phyloP scores from a whole-genome alignment of 2,888 invertebrate species.

The Chaetogeoica ovagalla region DNA sequence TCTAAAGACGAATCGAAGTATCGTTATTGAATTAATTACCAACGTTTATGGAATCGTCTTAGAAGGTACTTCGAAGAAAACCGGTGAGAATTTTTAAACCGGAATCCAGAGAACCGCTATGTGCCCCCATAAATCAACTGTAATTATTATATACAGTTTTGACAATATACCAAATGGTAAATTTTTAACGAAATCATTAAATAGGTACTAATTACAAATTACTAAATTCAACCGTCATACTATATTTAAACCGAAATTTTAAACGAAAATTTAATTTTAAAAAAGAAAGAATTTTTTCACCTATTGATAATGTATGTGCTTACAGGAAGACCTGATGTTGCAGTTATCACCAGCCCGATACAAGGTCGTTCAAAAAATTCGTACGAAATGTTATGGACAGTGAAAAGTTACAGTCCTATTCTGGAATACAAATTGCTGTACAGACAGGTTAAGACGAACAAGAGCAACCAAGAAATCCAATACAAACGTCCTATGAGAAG shows the following conservation, averaged over 20 bases:
- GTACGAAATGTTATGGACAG: conserved; percentile 71
- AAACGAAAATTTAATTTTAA: too few relatives aligned
- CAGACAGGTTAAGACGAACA: conserved; percentile 58
- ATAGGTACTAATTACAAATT: too few relatives aligned
- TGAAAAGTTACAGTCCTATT: conserved; percentile 74
- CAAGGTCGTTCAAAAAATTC: conserved; percentile 66
- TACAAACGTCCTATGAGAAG: conserved; percentile 48
- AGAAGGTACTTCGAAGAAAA: too few relatives aligned
- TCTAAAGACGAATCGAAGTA: background rate
- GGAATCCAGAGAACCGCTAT: too few relatives aligned
- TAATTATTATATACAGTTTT: too few relatives aligned
- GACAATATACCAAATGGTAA: too few relatives aligned
- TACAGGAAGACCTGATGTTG: conserved; percentile 69
- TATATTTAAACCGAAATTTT: too few relatives aligned
- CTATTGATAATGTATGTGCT: background rate
- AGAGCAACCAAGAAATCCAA: conserved; percentile 38
- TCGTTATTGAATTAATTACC: background rate
- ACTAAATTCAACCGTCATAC: too few relatives aligned
- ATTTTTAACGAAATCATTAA: too few relatives aligned
- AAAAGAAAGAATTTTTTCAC: too few relatives aligned
- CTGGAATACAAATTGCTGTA: conserved; percentile 72
- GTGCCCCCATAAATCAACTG: too few relatives aligned
- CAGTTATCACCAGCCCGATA: conserved; percentile 70
- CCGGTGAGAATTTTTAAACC: too few relatives aligned
- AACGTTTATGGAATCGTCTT: background rate